Base-by-base conservation (phyloP, 2,888 invertebrate species). In the Heptascelio sp. region DNA sequence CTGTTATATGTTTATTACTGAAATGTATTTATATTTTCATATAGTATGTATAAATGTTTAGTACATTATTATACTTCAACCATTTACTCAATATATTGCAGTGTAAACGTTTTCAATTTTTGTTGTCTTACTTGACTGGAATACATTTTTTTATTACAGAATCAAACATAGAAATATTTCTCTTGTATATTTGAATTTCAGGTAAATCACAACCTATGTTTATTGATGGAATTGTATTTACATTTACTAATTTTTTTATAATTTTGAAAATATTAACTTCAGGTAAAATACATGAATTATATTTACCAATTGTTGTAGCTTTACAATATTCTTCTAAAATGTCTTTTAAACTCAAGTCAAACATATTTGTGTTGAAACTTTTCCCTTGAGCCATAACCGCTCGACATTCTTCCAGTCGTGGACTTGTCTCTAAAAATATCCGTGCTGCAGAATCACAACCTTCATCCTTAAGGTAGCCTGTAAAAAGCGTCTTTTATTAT, bases 381-480 rank as follows among this genome's bases (percentile, higher is more conserved):
- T 53, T 85, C 15, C 88, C 88, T 49, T 34, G n/a, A 0, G 83
- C 80, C 9, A 83, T 26, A 40, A 87, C 76, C 21, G 46, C 79
- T 0, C 87, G 85, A 71, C 88, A 88, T 60, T 87, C 88, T 21
- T 85, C 62, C 19, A 88, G 83, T 23, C 85, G 65, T 43, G 85
- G 64, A 53, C 86, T 87, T 59, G 87, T 86, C 19, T 85, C 78
- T 5, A 88, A 64, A 71, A 87, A 87, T 5, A 62, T 17, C 57
- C 60, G 75, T 23, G 91, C 91, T n/a, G 89, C 90, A 17, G 89
- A 89, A 8, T 88, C 83, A 71, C 91, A 91, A 71, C 90, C 89
- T 85, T 91, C 89, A 25, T 92, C 90, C 53, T 91, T 90, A 13
- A 93, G 88, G 75, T 93, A 93, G 51, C 93, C 93, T 93, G 53